Base-by-base conservation (phyloP, 2,113 vertebrate species). In the Paratilapia polleni region DNA sequence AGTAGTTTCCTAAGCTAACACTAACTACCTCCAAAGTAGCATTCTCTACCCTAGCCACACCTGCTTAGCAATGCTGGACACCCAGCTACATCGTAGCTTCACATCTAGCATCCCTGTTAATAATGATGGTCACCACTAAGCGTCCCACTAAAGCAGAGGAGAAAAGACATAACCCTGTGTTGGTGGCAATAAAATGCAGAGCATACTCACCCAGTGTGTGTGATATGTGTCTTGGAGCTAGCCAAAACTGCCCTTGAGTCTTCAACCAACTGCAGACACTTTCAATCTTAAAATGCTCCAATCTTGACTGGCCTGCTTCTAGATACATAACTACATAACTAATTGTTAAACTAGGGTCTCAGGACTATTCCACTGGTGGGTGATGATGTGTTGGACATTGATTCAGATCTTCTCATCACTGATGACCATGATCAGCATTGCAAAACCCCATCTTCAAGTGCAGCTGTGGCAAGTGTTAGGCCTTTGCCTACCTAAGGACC, bases 261-360 rank as follows among this genome's bases (percentile, higher is more conserved):
- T 28, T 70, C 19, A 49, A 15, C 24, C 2, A 49, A 28, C 24
- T 49, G 41, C 64, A 70, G 24, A 49, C 24, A 70, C 24, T 49
- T 24, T 11, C 13, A 12, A 43, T 49, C 64, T 41, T 70, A 49
- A 49, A 41, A 41, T 70, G 64, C 24, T 70, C 28, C 24, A 70
- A 49, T 1, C 10, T 22, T 28, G 15, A 70, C 64, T 4, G 3
- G 41, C 41, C 43, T 70, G 41, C 28, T 28, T 70, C 66, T 70
- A 49, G 66, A 70, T 15, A 13, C 66, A 70, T 49, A 70, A 70
- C 66, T 70, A n/a, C n/a, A n/a, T n/a, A n/a, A n/a, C n/a, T n/a
- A 31, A 4, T 31, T 31, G 28, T 31, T 31, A 2, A 31, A 31
- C 28, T 4, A 31, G 2, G 28, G 28, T 4, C 28, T 31, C 28